Base-by-base conservation (phyloP, 2,888 invertebrate genomes). In the Smittia aterrima region DNA sequence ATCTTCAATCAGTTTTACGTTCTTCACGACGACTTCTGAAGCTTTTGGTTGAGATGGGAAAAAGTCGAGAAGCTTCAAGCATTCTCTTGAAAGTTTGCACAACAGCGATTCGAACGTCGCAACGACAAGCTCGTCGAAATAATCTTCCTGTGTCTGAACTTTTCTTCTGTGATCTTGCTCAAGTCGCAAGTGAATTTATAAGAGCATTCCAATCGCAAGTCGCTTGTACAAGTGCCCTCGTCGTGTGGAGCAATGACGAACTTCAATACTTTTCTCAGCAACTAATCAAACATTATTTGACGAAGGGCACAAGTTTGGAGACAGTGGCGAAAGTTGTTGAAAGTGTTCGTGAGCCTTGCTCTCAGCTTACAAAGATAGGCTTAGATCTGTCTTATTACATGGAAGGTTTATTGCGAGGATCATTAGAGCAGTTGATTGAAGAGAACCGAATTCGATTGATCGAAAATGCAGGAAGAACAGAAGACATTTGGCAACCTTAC, bases 341-440 rank as follows among this genome's bases (percentile, higher is more conserved):
- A 76, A 88, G 92, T 79, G 89, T 95, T 25, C 87, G 93, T 78
- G 87, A 80, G 58, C 82, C 82, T 0, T 82, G 83, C 66, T 79
- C 79, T 0, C 80, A 83, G 78, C 83, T 86, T 79, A 89, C 86
- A 79, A 85, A 88, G 79, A 85, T 88, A 78, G 98, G 98, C 1
- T 86, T 98, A 78, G 98, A 98, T 84, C 85, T 98, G 75, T 90
- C 92, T 77, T 98, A 96, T 82, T 93, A 95, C 80, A 86, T 98
- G 78, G 94, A 97, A 80, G 92, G 93, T 24, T 88, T 93, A 76
- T 84, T 98, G 75, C 86, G 93, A 76, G 87, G 87, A 11, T 92
- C 94, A 0, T 78, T 83, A 0, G 81, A 82, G 22, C 79, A 81
- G 3, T 77, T 83, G 3, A 81, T 83, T 22, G 82, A 83, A 41